Evolutionary conservation across 2,113 vertebrate genomes (phyloP).

Genomic region (Gymnobelideus leadbeateri): DNA sequence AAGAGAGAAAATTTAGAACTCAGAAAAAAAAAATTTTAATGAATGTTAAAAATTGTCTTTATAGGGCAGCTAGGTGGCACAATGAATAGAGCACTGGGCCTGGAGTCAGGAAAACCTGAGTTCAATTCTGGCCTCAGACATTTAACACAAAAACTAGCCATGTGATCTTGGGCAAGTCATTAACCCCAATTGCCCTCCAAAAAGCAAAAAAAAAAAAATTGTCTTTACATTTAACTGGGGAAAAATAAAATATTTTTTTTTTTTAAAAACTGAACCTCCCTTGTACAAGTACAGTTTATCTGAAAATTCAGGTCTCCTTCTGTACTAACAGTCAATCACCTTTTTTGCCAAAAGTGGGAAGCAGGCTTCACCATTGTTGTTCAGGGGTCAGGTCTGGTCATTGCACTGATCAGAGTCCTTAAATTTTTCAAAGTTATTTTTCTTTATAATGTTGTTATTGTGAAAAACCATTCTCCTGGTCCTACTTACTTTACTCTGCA

Average conservation of each 20-base stretch:
- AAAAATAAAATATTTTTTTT: neutral
- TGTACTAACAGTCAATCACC: neutral
- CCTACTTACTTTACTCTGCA: neutral
- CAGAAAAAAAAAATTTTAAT: neutral
- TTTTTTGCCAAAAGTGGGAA: neutral
- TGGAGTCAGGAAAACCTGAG: no score
- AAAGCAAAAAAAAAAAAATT: neutral
- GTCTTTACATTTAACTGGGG: neutral
- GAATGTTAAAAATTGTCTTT: neutral
- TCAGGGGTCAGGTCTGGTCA: neutral
- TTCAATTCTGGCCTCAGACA: no score
- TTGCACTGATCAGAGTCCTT: neutral
- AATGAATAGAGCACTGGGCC: no score
- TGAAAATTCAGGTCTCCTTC: neutral
- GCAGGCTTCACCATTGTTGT: neutral
- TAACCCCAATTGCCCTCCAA: no score
- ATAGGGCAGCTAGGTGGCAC: no score
- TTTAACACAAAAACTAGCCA: no score
- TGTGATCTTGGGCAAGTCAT: no score
- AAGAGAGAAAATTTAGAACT: neutral
- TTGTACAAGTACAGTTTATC: neutral
- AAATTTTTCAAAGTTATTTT: neutral
- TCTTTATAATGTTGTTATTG: neutral
- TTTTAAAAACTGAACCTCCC: neutral
- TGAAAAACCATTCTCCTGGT: neutral